Evolutionary conservation across 2,888 invertebrate genomes (phyloP).

Genomic region (Eristalinus aeneus): DNA sequence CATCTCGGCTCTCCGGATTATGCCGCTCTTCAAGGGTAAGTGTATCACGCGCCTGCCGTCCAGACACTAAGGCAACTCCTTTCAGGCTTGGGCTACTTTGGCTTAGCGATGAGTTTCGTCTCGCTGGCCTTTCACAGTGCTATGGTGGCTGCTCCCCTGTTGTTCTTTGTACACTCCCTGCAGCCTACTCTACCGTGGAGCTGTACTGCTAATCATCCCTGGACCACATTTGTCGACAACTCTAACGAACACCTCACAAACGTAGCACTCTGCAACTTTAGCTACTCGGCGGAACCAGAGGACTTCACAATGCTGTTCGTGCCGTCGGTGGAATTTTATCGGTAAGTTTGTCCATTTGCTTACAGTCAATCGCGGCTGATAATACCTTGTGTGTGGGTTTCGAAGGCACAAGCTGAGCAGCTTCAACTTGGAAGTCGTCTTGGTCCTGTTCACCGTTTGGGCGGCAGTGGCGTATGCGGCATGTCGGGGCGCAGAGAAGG

Average conservation of each 20-base stretch:
- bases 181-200: slow-evolving; percentile 86
- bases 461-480: not conserved
- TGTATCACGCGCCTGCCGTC: too few species aligned
- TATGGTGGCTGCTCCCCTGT: slow-evolving; percentile 90
- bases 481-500: slow-evolving; percentile 16
- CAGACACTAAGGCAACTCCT: not conserved
- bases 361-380: not conserved
- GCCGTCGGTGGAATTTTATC: slow-evolving; percentile 42
- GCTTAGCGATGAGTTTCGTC: slow-evolving; percentile 88
- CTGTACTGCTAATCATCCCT: slow-evolving; percentile 17
- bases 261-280: slow-evolving; percentile 6
- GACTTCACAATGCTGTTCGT: not conserved
- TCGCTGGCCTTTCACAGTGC: slow-evolving; percentile 90
- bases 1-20: slow-evolving; percentile 88
- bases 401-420: slow-evolving; percentile 2
- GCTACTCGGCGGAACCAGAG: not conserved
- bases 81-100: slow-evolving; percentile 92
- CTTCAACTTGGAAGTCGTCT: slow-evolving; percentile 28
- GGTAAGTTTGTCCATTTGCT: slow-evolving; percentile 29
- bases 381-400: not conserved
- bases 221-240: not conserved
- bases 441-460: slow-evolving; percentile 33
- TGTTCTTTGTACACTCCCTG: slow-evolving; percentile 88
- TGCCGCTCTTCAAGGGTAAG: slow-evolving; percentile 91
- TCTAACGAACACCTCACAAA: not conserved